These are phyloP conservation scores for Hippocampus barbouri DNA, from an alignment of 2,113 vertebrate species.

Conservation along the genomic window DNA sequence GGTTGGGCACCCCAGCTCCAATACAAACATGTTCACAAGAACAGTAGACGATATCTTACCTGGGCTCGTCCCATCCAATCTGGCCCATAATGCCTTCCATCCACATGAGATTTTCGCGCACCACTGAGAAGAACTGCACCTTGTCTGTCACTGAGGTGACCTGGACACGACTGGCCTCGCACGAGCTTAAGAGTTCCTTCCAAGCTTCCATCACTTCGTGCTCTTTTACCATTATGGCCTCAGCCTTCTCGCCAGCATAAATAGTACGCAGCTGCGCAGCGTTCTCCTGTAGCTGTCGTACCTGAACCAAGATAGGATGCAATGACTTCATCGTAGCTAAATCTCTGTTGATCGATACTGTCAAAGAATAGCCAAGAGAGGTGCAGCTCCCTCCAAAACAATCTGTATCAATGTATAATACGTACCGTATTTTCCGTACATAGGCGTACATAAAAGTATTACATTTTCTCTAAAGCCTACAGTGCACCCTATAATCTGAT, in stretches of 20 bases:
- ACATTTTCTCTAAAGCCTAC: too few species aligned
- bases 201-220: constrained; percentile 83
- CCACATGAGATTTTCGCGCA: constrained; percentile 90
- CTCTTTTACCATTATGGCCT: constrained; percentile 84
- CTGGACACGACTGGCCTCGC: constrained; percentile 82
- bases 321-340: not conserved
- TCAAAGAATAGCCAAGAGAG: not conserved
- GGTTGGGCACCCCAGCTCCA: not conserved
- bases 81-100: constrained; percentile 90
- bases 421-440: too few species aligned
- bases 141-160: constrained; percentile 87
- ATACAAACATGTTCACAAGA: constrained; percentile 24
- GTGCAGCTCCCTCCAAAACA: not conserved
- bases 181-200: constrained; percentile 80
- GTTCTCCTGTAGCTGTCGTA: constrained; percentile 88
- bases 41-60: constrained; percentile 59
- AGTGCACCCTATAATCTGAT: too few species aligned
- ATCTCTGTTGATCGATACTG: not conserved
- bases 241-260: constrained; percentile 89
- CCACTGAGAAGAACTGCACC: constrained; percentile 88
- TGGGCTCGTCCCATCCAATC: constrained; percentile 84
- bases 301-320: constrained; percentile 59
- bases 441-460: too few species aligned
- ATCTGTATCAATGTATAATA: too few species aligned
- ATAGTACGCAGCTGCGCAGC: constrained; percentile 83